A percentile compares a stretch with the other conserved stretches of the same genome.
Evolutionary conservation across 2,888 invertebrate species (phyloP).

Genomic region (Athalia cordata): DNA sequence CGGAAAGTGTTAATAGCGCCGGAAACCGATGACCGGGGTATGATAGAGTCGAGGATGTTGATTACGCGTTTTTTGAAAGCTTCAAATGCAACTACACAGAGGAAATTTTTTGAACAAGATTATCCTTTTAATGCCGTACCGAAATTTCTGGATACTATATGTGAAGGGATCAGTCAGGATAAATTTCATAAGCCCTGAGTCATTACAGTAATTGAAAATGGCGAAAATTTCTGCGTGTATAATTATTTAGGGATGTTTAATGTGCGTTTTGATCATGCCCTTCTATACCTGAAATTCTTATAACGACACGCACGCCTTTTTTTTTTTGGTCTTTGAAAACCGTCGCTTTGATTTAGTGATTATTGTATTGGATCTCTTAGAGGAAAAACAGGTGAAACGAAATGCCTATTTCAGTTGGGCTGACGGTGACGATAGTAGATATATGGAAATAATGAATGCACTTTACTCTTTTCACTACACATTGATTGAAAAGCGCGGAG

Average conservation of each 20-base stretch:
- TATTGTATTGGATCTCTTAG: not conserved
- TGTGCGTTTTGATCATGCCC: too few species aligned
- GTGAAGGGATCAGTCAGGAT: not conserved
- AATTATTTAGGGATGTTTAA: too few species aligned
- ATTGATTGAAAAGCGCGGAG: conserved; percentile 16
- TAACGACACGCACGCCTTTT: not conserved
- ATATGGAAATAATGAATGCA: conserved; percentile 8
- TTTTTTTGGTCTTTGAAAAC: not conserved
- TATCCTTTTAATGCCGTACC: too few species aligned
- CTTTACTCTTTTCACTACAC: not conserved
- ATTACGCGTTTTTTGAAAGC: too few species aligned
- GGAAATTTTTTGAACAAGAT: too few species aligned
- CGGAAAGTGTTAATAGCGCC: too few species aligned
- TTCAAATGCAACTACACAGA: too few species aligned
- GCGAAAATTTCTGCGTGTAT: not conserved
- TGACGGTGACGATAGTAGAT: not conserved
- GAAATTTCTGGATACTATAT: not conserved
- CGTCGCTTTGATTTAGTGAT: too few species aligned
- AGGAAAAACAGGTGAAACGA: not conserved
- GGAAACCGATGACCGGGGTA: too few species aligned
- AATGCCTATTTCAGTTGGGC: conserved; percentile 7
- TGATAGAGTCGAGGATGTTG: too few species aligned
- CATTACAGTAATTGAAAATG: not conserved
- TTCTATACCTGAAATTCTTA: not conserved
- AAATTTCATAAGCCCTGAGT: not conserved